phyloP scores from a whole-genome alignment of 2,113 vertebrate genomes.

The Oryzias javanicus region DNA sequence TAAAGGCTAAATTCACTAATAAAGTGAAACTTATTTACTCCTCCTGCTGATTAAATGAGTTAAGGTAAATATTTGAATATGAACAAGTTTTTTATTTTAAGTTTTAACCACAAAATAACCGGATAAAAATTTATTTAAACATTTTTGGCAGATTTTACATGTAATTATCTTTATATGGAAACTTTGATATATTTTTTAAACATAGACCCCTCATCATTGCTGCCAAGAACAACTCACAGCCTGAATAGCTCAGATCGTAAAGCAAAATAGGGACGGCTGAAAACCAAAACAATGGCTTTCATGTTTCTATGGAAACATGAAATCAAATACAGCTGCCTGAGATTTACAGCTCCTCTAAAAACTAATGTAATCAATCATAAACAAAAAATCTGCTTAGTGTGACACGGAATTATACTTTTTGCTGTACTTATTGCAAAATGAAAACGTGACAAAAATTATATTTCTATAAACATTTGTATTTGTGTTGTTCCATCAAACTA shows the following conservation, averaged over 20 bases:
- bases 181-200: background rate
- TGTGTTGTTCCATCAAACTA: background rate
- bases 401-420: too few relatives aligned
- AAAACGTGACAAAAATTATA: too few relatives aligned
- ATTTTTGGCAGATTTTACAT: too few relatives aligned
- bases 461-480: background rate
- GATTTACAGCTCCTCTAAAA: background rate
- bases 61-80: too few relatives aligned
- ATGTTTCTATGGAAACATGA: background rate
- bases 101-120: too few relatives aligned
- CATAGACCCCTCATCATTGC: background rate
- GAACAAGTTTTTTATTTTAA: too few relatives aligned
- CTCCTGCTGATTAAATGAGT: too few relatives aligned
- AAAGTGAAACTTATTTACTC: too few relatives aligned
- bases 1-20: too few relatives aligned
- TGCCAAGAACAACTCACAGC: background rate
- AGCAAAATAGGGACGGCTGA: background rate
- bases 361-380: background rate
- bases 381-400: background rate
- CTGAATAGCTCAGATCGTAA: background rate
- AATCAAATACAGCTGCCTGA: background rate
- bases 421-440: too few relatives aligned
- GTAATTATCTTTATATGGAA: background rate
- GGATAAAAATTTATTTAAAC: too few relatives aligned
- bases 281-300: background rate